These are phyloP conservation scores for Nicator chloris DNA, from an alignment of 2,113 vertebrate species.

Conservation along the genomic window DNA sequence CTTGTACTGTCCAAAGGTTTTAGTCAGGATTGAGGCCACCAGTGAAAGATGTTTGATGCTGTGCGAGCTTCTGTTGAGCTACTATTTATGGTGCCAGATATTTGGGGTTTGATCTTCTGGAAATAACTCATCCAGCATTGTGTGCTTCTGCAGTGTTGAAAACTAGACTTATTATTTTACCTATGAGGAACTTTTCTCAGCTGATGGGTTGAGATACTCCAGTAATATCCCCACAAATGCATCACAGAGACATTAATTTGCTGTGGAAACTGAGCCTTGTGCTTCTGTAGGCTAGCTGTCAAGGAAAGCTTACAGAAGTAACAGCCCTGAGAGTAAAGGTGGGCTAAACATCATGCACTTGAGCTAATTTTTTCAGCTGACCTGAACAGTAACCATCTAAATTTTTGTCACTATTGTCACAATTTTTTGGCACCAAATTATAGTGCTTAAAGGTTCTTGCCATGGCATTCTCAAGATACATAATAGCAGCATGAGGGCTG, in stretches of 20 bases:
- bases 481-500: rapidly evolving
- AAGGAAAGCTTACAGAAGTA: background rate
- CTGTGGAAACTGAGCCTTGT: background rate
- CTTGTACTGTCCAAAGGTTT: background rate
- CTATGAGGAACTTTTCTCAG: background rate
- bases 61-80: background rate
- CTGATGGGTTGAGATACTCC: background rate
- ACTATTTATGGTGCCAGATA: background rate
- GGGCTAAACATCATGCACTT: background rate
- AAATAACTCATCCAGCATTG: rapidly evolving
- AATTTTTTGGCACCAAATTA: background rate
- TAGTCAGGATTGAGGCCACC: background rate
- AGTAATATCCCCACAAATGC: background rate
- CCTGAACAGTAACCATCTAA: background rate
- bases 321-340: background rate
- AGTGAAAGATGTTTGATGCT: background rate
- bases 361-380: background rate
- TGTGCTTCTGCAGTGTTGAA: background rate
- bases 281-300: background rate
- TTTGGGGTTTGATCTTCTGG: background rate
- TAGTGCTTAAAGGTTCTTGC: background rate
- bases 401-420: background rate
- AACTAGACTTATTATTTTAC: background rate
- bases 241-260: rapidly evolving
- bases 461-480: background rate